Percentiles rank a stretch among this genome's conserved stretches.
These are phyloP conservation scores for Premnoplex brunnescens DNA, from an alignment of 2,797 vertebrate genomes.

Conservation along the genomic window DNA sequence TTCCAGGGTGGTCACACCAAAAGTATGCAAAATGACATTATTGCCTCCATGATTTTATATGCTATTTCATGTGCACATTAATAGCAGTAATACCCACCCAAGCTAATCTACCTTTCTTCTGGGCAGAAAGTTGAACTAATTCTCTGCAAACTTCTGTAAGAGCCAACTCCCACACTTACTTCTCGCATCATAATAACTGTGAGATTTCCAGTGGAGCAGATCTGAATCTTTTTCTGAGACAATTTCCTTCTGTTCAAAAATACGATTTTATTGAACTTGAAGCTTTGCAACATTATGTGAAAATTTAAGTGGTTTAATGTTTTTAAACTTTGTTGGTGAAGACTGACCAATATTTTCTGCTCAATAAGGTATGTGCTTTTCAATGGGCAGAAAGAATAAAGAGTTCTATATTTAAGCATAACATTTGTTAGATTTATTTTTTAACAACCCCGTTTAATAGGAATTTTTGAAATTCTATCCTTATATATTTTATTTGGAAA, in stretches of 20 bases:
- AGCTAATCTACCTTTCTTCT: neutral
- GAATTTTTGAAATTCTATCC: neutral
- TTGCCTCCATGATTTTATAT: neutral
- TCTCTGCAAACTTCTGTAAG: neutral
- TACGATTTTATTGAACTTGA: neutral
- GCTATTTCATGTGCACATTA: neutral
- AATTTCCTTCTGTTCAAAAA: constrained; percentile 10
- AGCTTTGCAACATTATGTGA: neutral
- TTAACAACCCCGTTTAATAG: neutral
- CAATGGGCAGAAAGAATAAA: neutral
- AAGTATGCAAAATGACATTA: neutral
- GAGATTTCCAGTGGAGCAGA: constrained; percentile 25
- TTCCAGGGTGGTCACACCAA: neutral
- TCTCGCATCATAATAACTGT: constrained; percentile 29
- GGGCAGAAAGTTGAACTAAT: neutral
- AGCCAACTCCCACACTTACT: neutral
- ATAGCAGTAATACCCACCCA: neutral
- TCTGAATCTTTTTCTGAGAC: neutral
- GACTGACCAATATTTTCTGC: neutral
- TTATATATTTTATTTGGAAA: neutral
- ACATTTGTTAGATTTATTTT: neutral
- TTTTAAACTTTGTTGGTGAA: neutral
- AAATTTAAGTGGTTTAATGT: neutral
- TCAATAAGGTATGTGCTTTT: neutral
- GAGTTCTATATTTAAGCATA: neutral